Evolutionary conservation across 2,113 vertebrate genomes (phyloP).

Genomic region (Spermophilus dauricus): DNA sequence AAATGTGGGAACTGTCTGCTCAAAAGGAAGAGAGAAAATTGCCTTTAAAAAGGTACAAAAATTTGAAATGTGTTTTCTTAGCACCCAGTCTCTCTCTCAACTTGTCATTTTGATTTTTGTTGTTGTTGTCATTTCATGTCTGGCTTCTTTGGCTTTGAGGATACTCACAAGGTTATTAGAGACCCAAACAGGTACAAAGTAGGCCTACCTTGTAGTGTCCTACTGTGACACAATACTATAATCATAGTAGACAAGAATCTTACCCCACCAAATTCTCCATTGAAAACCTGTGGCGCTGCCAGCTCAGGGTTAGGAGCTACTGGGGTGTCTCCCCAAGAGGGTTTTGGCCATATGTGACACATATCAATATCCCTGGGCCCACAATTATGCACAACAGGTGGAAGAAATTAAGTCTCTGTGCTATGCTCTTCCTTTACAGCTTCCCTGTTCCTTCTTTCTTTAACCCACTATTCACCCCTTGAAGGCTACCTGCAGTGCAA

Average conservation of each 20-base stretch:
- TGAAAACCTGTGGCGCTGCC: not conserved
- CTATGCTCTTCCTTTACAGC: not conserved
- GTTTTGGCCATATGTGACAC: not conserved
- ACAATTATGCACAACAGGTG: too few relatives aligned
- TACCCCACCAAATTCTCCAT: not conserved
- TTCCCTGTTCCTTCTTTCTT: not conserved
- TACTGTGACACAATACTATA: not conserved
- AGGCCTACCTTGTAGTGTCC: not conserved
- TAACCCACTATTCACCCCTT: too few relatives aligned
- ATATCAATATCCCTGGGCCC: not conserved
- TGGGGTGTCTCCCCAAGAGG: not conserved
- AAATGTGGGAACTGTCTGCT: not conserved
- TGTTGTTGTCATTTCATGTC: not conserved
- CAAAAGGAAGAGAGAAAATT: not conserved
- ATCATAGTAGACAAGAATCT: not conserved
- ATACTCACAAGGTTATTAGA: not conserved
- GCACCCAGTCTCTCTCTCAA: not conserved
- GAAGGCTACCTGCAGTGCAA: too few relatives aligned
- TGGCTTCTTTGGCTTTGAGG: rapidly evolving
- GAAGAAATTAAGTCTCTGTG: not conserved
- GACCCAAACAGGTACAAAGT: not conserved
- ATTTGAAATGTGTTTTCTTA: not conserved
- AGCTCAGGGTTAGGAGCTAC: not conserved
- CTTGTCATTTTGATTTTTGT: not conserved
- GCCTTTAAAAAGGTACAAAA: not conserved